Evolutionary conservation across 2,797 vertebrate genomes (phyloP), one percentile per base, ranked within the genome.

Genomic region (Sciurus carolinensis): DNA sequence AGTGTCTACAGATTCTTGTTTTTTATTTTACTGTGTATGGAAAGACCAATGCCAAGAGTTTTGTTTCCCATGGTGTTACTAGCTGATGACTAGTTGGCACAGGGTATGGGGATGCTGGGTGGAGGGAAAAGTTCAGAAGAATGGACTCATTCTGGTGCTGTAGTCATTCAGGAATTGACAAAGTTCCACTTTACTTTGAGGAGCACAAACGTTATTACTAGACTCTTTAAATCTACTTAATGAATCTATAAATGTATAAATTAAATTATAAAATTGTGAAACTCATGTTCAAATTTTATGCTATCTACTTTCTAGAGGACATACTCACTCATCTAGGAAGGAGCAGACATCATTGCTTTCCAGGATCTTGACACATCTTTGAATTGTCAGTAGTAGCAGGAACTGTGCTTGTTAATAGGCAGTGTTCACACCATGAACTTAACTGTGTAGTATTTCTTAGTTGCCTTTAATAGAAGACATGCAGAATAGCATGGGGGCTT

Each of bases 241-340:
- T 87, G 64, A 94, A 64, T 76, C 50, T 67, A 5, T 57, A 82
- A 50, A n/a, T 44, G 14, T 77, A n/a, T 92, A 85, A 62, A 66
- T 96, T 88, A 91, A 69, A 50, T 83, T 57, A 91, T 50, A 71
- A 59, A 67, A 54, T 54, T 77, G 95, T 88, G 42, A 90, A 90
- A 90, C 64, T 44, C 12, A 1, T 33, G 5, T 83, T 91, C 4
- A 2, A 44, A 33, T 90, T 92, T 95, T 54, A 84, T 1, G 50
- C 3, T 83, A 1, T 82, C 54, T 73, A 44, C 30, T 64, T 83
- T 14, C 7, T 36, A 3, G 42, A 33, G 7, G 18, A 22, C 22
- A 1, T 13, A 17, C 13, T 91, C 52, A 72, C 14, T 77, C 67
- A 26, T 50, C 62, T 82, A 12, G 33, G 24, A 90, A 71, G 30